These are phyloP conservation scores for Merodon equestris DNA, from an alignment of 2,888 invertebrate species.

Conservation along the genomic window DNA sequence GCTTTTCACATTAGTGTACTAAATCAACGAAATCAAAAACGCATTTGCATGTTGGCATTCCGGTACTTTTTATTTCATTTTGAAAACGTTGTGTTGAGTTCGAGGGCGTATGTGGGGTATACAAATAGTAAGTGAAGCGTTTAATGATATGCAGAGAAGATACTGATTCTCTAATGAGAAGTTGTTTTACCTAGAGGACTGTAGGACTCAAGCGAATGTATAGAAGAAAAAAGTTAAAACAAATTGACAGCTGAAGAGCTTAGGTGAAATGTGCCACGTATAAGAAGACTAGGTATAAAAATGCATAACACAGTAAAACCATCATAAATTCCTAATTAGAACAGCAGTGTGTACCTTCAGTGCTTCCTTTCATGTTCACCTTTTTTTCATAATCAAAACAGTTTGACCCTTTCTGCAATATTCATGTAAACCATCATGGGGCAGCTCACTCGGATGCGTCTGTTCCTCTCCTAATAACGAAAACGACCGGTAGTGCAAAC, in stretches of 20 bases:
- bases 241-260: too few relatives aligned
- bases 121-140: slow-evolving; percentile 1
- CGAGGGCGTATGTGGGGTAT: slow-evolving; percentile 6
- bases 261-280: too few relatives aligned
- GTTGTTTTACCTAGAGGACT: slow-evolving; percentile 6
- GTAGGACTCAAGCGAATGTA: too few relatives aligned
- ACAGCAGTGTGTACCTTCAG: not conserved
- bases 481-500: slow-evolving; percentile 43
- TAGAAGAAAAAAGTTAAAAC: too few relatives aligned
- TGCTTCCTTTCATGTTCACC: not conserved
- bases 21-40: slow-evolving; percentile 67
- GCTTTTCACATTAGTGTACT: slow-evolving; percentile 39
- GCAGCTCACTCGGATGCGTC: slow-evolving; percentile 18
- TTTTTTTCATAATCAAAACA: not conserved
- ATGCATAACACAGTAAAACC: slow-evolving; percentile 12
- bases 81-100: too few relatives aligned
- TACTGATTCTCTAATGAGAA: slow-evolving; percentile 50
- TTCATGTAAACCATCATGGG: slow-evolving; percentile 9
- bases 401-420: not conserved
- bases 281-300: slow-evolving; percentile 15
- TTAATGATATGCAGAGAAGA: slow-evolving; percentile 27
- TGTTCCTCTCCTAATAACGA: slow-evolving; percentile 35
- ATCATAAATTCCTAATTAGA: not conserved
- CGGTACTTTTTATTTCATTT: not conserved
- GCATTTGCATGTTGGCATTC: slow-evolving; percentile 56